Conservation (phyloP, 1,140 invertebrate genomes). For the Heliconius melpomene region DNA sequence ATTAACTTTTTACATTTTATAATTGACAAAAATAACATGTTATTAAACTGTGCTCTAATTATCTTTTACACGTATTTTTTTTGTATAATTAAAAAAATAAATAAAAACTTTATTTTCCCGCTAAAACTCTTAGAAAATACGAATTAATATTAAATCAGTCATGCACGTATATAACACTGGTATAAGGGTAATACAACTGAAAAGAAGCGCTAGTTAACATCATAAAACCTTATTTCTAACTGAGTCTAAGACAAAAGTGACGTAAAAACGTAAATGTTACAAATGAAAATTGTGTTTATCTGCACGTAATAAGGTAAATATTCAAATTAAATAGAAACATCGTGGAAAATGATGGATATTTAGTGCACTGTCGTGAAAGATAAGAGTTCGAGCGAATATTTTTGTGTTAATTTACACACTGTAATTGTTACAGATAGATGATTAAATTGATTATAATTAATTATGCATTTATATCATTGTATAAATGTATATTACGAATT, state of each 20-base stretch:
- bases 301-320: slow-evolving; percentile 28
- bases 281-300: background rate
- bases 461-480: background rate
- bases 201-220: background rate
- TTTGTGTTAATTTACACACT: background rate
- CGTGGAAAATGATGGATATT: background rate
- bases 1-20: background rate
- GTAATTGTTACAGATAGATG: background rate
- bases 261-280: background rate
- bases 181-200: background rate
- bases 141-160: background rate
- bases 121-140: slow-evolving; percentile 12
- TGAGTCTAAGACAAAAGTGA: background rate
- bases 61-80: background rate
- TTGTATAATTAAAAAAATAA: slow-evolving; percentile 2
- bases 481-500: background rate
- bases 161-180: background rate
- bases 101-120: slow-evolving; percentile 29
- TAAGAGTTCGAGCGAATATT: background rate
- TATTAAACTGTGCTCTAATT: background rate
- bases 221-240: background rate
- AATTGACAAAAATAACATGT: background rate
- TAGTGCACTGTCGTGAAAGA: slow-evolving; percentile 14
- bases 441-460: background rate
- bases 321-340: background rate